These are phyloP conservation scores for Chloroceryle amazona DNA, from an alignment of 2,797 vertebrate genomes.

Conservation along the genomic window DNA sequence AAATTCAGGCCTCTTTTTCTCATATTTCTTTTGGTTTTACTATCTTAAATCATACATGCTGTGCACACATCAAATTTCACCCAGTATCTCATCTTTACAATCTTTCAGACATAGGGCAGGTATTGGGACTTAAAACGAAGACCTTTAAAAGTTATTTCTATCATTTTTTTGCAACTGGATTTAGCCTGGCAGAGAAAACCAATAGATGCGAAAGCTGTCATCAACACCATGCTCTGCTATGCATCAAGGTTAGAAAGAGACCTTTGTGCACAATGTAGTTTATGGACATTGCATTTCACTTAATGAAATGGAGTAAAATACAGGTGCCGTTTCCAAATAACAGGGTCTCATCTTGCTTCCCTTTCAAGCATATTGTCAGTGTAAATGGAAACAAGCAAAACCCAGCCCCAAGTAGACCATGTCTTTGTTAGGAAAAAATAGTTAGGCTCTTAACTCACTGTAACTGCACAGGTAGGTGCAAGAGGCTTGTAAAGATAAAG, in stretches of 20 bases:
- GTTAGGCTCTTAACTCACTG: neutral
- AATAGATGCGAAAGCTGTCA: slow-evolving; percentile 26
- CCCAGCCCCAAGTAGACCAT: accelerated
- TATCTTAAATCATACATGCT: slow-evolving; percentile 52
- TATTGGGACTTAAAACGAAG: slow-evolving; percentile 49
- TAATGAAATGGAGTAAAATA: slow-evolving; percentile 63
- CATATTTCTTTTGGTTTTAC: slow-evolving; percentile 26
- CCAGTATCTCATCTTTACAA: slow-evolving; percentile 53
- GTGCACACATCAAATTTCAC: slow-evolving; percentile 43
- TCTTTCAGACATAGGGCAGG: slow-evolving; percentile 31
- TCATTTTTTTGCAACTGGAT: slow-evolving; percentile 52
- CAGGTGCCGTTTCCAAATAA: neutral
- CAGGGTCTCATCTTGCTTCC: neutral
- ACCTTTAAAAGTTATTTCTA: slow-evolving; percentile 70
- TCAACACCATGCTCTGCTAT: slow-evolving; percentile 28
- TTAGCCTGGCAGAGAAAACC: slow-evolving; percentile 42
- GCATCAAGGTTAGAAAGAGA: slow-evolving; percentile 51
- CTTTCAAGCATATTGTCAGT: neutral
- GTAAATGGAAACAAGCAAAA: slow-evolving; percentile 23
- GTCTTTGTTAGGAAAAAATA: neutral
- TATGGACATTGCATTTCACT: slow-evolving; percentile 44
- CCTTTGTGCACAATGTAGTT: slow-evolving; percentile 39
- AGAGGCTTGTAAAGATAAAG: neutral
- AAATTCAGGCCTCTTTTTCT: slow-evolving; percentile 43
- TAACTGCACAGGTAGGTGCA: neutral